phyloP scores from a whole-genome alignment of 2,888 invertebrate species.

The Vesta saturnalis region DNA sequence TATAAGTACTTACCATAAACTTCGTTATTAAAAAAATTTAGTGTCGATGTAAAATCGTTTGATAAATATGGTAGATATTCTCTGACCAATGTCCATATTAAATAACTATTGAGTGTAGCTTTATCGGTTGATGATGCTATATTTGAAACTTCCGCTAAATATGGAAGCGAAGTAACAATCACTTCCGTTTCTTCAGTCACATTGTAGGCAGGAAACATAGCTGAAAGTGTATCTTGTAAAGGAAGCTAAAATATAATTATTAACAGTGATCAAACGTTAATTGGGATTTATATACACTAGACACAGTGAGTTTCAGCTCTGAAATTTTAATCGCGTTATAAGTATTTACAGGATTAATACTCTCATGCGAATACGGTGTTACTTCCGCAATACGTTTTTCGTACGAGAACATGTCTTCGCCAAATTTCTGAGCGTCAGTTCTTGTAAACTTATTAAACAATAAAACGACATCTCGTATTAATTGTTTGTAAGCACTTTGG shows the following conservation, averaged over 20 bases:
- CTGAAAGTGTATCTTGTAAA: slow-evolving; percentile 62
- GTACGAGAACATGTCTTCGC: slow-evolving; percentile 65
- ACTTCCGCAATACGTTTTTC: slow-evolving; percentile 67
- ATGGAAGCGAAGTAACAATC: slow-evolving; percentile 64
- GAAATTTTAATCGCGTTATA: slow-evolving; percentile 60
- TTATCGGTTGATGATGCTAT: slow-evolving; percentile 65
- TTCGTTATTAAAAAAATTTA: slow-evolving; percentile 52
- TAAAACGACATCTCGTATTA: slow-evolving; percentile 64
- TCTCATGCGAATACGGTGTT: slow-evolving; percentile 56
- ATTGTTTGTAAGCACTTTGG: slow-evolving; percentile 63
- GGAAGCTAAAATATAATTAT: slow-evolving; percentile 57
- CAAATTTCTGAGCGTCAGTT: slow-evolving; percentile 62
- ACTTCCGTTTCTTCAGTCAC: slow-evolving; percentile 66
- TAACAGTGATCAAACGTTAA: neutral
- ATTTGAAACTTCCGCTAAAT: slow-evolving; percentile 64
- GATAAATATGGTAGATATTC: slow-evolving; percentile 67
- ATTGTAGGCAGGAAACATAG: slow-evolving; percentile 63
- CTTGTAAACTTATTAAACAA: slow-evolving; percentile 61
- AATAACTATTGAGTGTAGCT: slow-evolving; percentile 67
- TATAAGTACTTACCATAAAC: slow-evolving; percentile 55
- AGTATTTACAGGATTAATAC: slow-evolving; percentile 58
- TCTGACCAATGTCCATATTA: slow-evolving; percentile 68
- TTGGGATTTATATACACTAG: slow-evolving; percentile 55
- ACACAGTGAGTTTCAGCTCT: slow-evolving; percentile 60
- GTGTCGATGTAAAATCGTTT: slow-evolving; percentile 54